Percentiles rank a stretch among this genome's conserved stretches.
Evolutionary conservation across 1,140 invertebrate genomes (phyloP).

Genomic region (Zaprionus tsacasi): DNA sequence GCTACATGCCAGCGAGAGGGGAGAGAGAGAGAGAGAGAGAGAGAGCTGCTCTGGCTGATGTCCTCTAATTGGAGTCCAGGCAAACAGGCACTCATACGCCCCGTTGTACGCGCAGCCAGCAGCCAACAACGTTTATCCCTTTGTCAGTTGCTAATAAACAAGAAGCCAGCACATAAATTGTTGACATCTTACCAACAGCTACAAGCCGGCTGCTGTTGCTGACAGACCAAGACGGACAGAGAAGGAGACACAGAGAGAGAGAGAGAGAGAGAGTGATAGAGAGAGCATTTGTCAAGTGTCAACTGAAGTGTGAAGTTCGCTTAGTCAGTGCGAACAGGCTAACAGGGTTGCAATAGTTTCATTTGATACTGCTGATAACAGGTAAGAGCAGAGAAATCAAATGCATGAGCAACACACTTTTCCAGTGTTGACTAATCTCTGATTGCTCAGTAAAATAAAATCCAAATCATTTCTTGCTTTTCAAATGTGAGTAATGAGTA

Average conservation of each 20-base stretch:
- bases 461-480: too few species aligned
- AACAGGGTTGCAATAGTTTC: constrained; percentile 4
- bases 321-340: constrained; percentile 19
- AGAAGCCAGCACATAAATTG: constrained; percentile 51
- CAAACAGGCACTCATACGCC: constrained; percentile 46
- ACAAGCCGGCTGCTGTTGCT: constrained; percentile 34
- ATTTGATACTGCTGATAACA: neutral
- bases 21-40: neutral
- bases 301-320: constrained; percentile 23
- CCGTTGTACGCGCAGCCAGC: constrained; percentile 20
- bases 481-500: too few species aligned
- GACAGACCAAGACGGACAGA: neutral
- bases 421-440: neutral
- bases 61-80: constrained; percentile 57
- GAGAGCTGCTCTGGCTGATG: constrained; percentile 15
- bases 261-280: neutral
- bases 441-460: neutral
- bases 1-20: neutral
- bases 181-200: constrained; percentile 50
- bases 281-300: constrained; percentile 43
- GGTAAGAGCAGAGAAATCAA: neutral
- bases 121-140: constrained; percentile 45
- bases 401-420: neutral
- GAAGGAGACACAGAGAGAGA: neutral
- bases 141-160: constrained; percentile 60